Base-by-base conservation (phyloP, 1,140 invertebrate species). In the Heliconius nattereri region DNA sequence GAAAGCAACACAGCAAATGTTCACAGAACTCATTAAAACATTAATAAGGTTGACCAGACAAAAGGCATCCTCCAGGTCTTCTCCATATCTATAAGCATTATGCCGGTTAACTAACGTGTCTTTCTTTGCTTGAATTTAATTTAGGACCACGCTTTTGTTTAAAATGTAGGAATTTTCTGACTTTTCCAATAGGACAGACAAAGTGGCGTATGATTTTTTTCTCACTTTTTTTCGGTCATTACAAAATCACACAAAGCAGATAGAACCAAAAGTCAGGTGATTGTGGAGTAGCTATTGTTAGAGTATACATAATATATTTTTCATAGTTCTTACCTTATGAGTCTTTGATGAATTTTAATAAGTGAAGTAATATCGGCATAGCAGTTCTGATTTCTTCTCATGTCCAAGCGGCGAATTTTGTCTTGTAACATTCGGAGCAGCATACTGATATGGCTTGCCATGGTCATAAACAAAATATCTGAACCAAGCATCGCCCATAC, bases 401-500 rank as follows among this genome's bases (percentile, higher is more conserved):
- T 40, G 11, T 84, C 87, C 26, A 94, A 35, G 0, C 81, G 76
- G 7, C 89, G 86, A 57, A 94, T 90, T 66, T 88, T 88, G 8
- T 88, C 73, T 84, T 91, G 91, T 52, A 94, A 81, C 23, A 91
- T 76, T n/a, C 87, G 85, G 9, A 92, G 75, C 7, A 94, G 83
- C 89, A 94, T 90, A 72, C 90, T 91, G 49, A 94, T 92, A 66
- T 94, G 91, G 73, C 88, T 94, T 1, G 92, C 86, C 90, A 92
- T 92, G 2, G 90, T 88, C 86, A 91, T 92, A 71, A 94, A 94
- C 57, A 92, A 78, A 32, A 94, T 83, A 76, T 94, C 92, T 9
- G 90, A 90, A 13, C 88, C 87, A 8, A 92, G 83, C 91, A 92
- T 92, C n/a, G 84, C 86, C 76, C 85, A 90, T 2, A 92, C 91